Conservation (phyloP, 2,113 vertebrate genomes). For the Collichthys lucidus region DNA sequence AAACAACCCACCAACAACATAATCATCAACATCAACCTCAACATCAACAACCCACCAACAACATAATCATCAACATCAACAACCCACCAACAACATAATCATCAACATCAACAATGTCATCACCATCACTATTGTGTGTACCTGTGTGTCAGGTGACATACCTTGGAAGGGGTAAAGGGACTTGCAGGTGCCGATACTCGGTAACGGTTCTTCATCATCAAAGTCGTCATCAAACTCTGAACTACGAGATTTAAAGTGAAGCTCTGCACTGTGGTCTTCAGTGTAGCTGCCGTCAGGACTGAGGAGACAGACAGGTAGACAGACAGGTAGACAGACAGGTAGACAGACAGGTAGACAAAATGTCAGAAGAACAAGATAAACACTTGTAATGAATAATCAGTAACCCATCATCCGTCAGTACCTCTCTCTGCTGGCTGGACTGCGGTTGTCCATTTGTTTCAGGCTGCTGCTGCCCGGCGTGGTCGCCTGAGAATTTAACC, state of each 20-base stretch:
- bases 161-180: constrained; percentile 96
- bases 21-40: too few relatives aligned
- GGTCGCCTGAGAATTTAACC: constrained; percentile 86
- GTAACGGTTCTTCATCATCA: constrained; percentile 94
- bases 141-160: constrained; percentile 12
- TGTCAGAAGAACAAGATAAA: not conserved
- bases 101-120: too few relatives aligned
- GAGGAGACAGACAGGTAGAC: constrained; percentile 32
- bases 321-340: not conserved
- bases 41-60: too few relatives aligned
- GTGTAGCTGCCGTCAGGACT: constrained; percentile 99
- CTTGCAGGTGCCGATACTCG: constrained; percentile 96
- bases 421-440: constrained; percentile 87
- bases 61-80: too few relatives aligned
- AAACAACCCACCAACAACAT: too few relatives aligned
- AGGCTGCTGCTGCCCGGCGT: constrained; percentile 82
- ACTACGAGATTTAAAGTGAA: constrained; percentile 90
- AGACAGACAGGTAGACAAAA: too few relatives aligned
- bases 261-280: constrained; percentile 93
- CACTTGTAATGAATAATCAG: not conserved
- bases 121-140: too few relatives aligned
- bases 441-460: constrained; percentile 81
- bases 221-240: constrained; percentile 96
- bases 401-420: not conserved
- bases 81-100: too few relatives aligned